These are phyloP conservation scores for Polyploca ridens DNA, from an alignment of 2,888 invertebrate species.

Conservation along the genomic window DNA sequence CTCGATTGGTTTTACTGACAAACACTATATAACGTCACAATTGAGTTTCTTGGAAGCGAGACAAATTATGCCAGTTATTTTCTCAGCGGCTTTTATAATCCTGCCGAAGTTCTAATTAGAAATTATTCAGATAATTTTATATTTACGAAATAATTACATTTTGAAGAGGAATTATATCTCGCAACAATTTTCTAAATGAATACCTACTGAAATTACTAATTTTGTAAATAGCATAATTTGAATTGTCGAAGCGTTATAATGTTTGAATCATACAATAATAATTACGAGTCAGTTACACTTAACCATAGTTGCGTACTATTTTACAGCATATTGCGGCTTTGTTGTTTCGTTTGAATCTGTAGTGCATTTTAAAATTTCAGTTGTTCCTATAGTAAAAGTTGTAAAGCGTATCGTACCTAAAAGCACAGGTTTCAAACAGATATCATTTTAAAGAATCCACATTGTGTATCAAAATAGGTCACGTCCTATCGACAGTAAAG, in stretches of 20 bases:
- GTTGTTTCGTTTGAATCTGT: too few species aligned
- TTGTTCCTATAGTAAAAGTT: too few species aligned
- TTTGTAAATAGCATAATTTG: not conserved
- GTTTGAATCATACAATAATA: too few species aligned
- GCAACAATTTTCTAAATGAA: not conserved
- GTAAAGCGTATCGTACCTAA: not conserved
- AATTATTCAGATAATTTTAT: not conserved
- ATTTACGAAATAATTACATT: not conserved
- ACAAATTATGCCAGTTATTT: not conserved
- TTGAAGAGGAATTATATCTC: not conserved
- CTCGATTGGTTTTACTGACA: not conserved
- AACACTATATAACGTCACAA: not conserved
- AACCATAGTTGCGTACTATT: too few species aligned
- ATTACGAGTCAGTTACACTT: too few species aligned
- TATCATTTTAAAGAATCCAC: too few species aligned
- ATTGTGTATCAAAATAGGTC: not conserved
- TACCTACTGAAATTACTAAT: not conserved
- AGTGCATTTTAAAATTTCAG: too few species aligned
- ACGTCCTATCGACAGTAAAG: not conserved
- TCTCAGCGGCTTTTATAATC: slow-evolving; percentile 1
- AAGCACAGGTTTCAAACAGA: too few species aligned
- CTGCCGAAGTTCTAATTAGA: not conserved
- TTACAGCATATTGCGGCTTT: too few species aligned
- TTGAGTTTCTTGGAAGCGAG: not conserved
- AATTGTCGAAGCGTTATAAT: not conserved